Evolutionary conservation across 2,797 vertebrate species (phyloP), one percentile per base, ranked within the genome.

Genomic region (Paguma larvata): DNA sequence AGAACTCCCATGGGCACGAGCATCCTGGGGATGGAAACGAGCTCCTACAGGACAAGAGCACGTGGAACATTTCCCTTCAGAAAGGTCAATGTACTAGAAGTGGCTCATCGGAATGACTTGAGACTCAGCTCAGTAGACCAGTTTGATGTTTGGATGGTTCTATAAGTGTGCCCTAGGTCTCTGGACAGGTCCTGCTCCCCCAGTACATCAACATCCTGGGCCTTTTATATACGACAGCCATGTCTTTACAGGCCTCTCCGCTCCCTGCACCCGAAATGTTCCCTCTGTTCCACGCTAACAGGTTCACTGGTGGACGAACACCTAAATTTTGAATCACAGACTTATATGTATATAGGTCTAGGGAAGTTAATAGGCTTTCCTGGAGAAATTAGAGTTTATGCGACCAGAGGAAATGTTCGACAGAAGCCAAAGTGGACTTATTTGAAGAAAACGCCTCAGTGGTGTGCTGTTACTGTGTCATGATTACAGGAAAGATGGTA

Each of bases 371-470:
- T 6, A 86, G 94, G 25, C 38, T 65, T 70, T 23, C 1, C 12
- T 38, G 68, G 80, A 86, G 67, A 95, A 97, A 82, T 85, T 19
- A 72, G 44, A 87, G 67, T 80, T 89, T 46, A 72, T 32, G 5
- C 62, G 82, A 75, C 21, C 30, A 85, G 41, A 89, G 65, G 59
- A 91, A 89, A 85, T 13, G 41, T 44, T 93, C 13, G 73, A 72
- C 79, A 78, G 86, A 91, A 90, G 53, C 63, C 62, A 59, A 62
- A 32, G 32, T 3, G 80, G 92, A 91, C 82, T 95, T 92, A 79
- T 75, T 44, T 38, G 51, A 67, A 72, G 70, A 80, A 79, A 95
- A 53, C 3, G 41, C 25, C 72, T 96, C 84, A 23, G 32, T 41
- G 25, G 34, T 51, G 44, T 38, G 63, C 87, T 63, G 62, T 88